phyloP scores from a whole-genome alignment of 2,113 vertebrate genomes.

The Echinops telfairi region DNA sequence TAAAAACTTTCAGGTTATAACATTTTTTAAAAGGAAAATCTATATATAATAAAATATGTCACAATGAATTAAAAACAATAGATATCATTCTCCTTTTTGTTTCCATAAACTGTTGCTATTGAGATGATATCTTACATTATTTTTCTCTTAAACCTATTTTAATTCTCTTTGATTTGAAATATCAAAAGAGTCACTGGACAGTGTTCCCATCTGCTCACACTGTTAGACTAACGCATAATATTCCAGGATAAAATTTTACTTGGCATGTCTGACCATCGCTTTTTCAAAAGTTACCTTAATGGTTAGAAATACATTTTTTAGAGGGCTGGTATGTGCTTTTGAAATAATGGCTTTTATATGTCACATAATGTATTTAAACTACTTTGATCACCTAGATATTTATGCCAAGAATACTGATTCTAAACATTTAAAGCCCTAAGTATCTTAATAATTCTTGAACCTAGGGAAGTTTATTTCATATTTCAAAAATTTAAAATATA shows the following conservation, averaged over 20 bases:
- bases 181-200: background rate
- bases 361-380: background rate
- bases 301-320: background rate
- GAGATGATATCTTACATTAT: background rate
- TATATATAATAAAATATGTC: background rate
- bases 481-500: conserved; percentile 3
- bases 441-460: background rate
- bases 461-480: background rate
- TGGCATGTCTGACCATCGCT: no score
- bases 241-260: background rate
- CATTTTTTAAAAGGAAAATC: background rate
- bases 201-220: background rate
- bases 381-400: background rate
- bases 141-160: background rate
- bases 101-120: background rate
- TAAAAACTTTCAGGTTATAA: background rate
- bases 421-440: background rate
- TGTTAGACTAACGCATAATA: background rate
- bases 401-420: background rate
- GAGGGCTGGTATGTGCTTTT: background rate
- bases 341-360: background rate
- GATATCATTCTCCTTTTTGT: background rate
- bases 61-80: background rate
- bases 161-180: conserved; percentile 15
- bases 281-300: no score